phyloP scores from a whole-genome alignment of 2,113 vertebrate species.

The Camelus dromedarius region DNA sequence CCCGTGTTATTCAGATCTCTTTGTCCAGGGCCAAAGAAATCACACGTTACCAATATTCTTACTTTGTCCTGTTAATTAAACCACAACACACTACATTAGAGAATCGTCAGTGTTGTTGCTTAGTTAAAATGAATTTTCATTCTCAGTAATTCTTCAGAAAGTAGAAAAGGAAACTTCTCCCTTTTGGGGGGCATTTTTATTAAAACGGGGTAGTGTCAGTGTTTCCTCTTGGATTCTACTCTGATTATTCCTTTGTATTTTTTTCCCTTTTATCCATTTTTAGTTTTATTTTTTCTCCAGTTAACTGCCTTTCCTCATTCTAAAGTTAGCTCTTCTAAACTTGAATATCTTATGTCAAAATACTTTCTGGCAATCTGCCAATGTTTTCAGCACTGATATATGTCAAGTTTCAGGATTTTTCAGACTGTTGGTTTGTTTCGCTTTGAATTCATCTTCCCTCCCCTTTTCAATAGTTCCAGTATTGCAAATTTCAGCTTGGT shows the following conservation, averaged over 20 bases:
- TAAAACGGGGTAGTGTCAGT: constrained; percentile 79
- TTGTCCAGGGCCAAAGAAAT: constrained; percentile 33
- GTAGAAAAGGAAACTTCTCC: constrained; percentile 65
- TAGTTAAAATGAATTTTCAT: constrained; percentile 59
- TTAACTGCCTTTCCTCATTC: constrained; percentile 80
- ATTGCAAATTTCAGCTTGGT: constrained; percentile 67
- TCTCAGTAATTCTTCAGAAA: constrained; percentile 69
- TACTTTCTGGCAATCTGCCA: constrained; percentile 81
- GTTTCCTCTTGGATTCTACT: constrained; percentile 78
- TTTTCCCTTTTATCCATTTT: constrained; percentile 54
- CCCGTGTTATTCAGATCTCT: not conserved
- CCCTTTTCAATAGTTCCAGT: constrained; percentile 14
- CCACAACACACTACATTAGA: not conserved
- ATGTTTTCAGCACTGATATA: constrained; percentile 70
- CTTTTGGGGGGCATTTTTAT: constrained; percentile 48
- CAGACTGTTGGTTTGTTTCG: constrained; percentile 75
- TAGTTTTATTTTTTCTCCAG: constrained; percentile 79
- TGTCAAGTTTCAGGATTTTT: constrained; percentile 82
- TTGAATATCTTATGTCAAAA: constrained; percentile 83
- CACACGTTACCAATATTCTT: constrained; percentile 28
- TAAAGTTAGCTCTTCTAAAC: constrained; percentile 85
- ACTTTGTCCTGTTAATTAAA: constrained; percentile 59
- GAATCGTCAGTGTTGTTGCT: not conserved
- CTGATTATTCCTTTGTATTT: constrained; percentile 72
- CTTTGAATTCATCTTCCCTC: constrained; percentile 35